Percentiles rank a stretch among this genome's conserved stretches.
Evolutionary conservation across 2,113 vertebrate genomes (phyloP).

Genomic region (Melanotaenia duboulayi): DNA sequence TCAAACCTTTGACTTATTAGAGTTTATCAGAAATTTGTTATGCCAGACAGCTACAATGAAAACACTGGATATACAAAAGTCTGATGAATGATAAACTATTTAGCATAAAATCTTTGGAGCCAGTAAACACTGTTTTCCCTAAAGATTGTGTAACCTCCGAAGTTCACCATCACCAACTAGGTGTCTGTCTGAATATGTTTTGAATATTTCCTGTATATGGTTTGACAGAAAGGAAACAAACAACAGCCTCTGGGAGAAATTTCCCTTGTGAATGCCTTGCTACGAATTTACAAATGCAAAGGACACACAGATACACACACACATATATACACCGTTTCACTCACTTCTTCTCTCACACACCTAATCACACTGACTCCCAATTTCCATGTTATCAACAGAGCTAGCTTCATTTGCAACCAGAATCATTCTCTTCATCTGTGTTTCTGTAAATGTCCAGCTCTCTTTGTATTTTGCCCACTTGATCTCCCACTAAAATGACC

Average conservation of each 20-base stretch:
- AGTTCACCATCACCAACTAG: constrained; percentile 52
- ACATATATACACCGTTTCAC: not conserved
- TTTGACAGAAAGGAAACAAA: constrained; percentile 72
- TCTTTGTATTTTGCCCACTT: constrained; percentile 24
- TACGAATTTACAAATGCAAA: constrained; percentile 22
- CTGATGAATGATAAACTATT: constrained; percentile 53
- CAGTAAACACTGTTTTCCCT: constrained; percentile 42
- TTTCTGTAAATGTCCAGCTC: constrained; percentile 1
- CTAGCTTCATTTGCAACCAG: constrained; percentile 39
- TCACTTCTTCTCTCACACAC: constrained; percentile 1
- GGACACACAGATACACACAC: not conserved
- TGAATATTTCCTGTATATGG: constrained; percentile 53
- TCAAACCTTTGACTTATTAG: constrained; percentile 12
- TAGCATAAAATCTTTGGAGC: constrained; percentile 51
- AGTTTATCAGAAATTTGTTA: not conserved
- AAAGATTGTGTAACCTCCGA: constrained; percentile 58
- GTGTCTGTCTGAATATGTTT: constrained; percentile 58
- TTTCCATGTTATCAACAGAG: constrained; percentile 39
- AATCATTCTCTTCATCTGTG: constrained; percentile 27
- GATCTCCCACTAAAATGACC: constrained; percentile 41
- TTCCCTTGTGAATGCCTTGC: constrained; percentile 32
- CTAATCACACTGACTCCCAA: constrained; percentile 29
- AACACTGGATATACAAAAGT: constrained; percentile 7
- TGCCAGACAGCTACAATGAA: constrained; percentile 1
- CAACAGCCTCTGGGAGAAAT: constrained; percentile 62